Evolutionary conservation across 2,113 vertebrate species (phyloP).

Genomic region (Ciconia maguari): DNA sequence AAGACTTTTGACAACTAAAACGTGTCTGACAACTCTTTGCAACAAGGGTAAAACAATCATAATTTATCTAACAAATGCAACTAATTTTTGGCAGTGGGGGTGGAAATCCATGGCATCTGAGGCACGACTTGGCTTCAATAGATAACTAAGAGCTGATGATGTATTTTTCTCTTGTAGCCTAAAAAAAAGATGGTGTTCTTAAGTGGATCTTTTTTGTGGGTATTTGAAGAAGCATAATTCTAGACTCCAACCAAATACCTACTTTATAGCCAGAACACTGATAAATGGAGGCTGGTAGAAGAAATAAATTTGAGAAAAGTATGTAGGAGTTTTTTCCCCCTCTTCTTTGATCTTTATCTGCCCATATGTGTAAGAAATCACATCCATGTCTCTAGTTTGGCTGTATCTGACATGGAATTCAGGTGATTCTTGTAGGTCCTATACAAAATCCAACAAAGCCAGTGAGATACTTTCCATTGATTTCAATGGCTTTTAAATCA

Average conservation of each 20-base stretch:
- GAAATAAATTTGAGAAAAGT: neutral
- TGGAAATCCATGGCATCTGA: neutral
- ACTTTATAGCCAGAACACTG: neutral
- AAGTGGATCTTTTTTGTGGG: neutral
- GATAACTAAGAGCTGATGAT: neutral
- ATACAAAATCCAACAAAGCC: neutral
- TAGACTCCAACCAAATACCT: neutral
- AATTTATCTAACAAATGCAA: neutral
- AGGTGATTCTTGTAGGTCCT: neutral
- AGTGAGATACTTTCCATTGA: neutral
- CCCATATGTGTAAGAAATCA: conserved; percentile 9
- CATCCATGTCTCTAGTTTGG: neutral
- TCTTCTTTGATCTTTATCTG: conserved; percentile 44
- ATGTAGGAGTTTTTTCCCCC: neutral
- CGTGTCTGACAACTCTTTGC: neutral
- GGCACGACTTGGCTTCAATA: neutral
- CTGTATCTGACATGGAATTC: neutral
- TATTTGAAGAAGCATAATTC: neutral
- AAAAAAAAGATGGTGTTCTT: neutral
- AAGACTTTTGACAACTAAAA: neutral
- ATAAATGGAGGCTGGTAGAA: neutral
- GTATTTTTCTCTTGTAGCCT: neutral
- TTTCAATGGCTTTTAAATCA: neutral
- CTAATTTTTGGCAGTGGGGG: neutral
- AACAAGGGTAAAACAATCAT: neutral